Evolutionary conservation across 2,113 vertebrate species (phyloP), one percentile per base, ranked within the genome.

Genomic region (Patagioenas fasciata): DNA sequence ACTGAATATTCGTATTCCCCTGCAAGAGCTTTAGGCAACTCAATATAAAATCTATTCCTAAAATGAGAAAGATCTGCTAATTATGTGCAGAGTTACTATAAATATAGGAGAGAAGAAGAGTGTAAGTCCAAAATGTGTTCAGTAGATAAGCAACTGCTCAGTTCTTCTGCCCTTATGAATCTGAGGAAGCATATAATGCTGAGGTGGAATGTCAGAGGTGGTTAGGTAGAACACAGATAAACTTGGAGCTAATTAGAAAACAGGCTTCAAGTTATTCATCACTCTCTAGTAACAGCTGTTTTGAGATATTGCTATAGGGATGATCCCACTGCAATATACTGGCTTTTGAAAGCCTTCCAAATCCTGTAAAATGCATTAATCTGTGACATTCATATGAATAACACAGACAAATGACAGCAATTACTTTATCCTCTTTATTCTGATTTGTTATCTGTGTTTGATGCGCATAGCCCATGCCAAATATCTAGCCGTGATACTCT

Each of bases 271-370:
- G 0, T 92, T 93, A 87, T 85, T 91, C 90, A 85, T 92, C 62
- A 32, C 65, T 78, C 71, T 86, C 65, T 84, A 69, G 89, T 91
- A 96, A 75, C 80, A 95, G 95, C 80, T 96, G 89, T 86, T 95
- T 82, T 80, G n/a, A 95, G 85, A 91, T 88, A 92, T 28, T 95
- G 95, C 91, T 93, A 92, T 94, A 93, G 58, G 83, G 75, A 94
- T 92, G 94, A 94, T 94, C 74, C 89, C 78, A 75, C 50, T 86
- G 82, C 89, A 85, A 78, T 89, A 78, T 89, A 62, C 42, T 60
- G 82, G 34, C 58, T 95, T 96, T 91, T 94, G 95, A 95, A 91
- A 91, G 51, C 64, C 26, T 96, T 96, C 93, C 88, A 95, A 94
- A 95, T 92, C 77, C 93, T 91, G 57, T 73, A 91, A 91, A 94